phyloP scores from a whole-genome alignment of 2,113 vertebrate genomes.

The Grallaria varia region DNA sequence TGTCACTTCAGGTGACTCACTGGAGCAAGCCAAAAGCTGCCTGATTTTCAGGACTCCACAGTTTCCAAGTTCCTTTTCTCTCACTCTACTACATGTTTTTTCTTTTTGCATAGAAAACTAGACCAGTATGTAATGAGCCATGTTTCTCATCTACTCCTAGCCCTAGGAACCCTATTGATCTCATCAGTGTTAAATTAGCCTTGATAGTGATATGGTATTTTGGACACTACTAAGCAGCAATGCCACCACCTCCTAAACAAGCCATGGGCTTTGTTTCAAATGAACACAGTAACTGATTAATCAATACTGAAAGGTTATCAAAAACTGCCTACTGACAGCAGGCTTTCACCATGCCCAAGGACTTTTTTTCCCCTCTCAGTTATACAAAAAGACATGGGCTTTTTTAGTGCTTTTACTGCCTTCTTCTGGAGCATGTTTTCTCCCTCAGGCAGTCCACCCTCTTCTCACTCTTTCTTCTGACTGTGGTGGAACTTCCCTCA shows the following conservation, averaged over 20 bases:
- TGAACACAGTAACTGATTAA: neutral
- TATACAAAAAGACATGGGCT: neutral
- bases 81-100: neutral
- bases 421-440: neutral
- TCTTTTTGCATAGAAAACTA: neutral
- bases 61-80: neutral
- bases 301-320: constrained; percentile 22
- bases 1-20: neutral
- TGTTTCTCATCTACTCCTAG: constrained; percentile 6
- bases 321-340: neutral
- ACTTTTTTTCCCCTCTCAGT: neutral
- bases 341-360: neutral
- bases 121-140: neutral
- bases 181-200: constrained; percentile 36
- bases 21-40: neutral
- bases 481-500: neutral
- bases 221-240: neutral
- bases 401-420: neutral
- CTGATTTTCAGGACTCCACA: neutral
- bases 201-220: constrained; percentile 2
- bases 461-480: neutral
- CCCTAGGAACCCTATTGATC: constrained; percentile 28
- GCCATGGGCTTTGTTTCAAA: neutral
- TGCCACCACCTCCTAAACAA: constrained; percentile 20
- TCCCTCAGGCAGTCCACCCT: neutral